Base-by-base conservation (phyloP, 2,113 vertebrate genomes). In the Phrynosoma platyrhinos region DNA sequence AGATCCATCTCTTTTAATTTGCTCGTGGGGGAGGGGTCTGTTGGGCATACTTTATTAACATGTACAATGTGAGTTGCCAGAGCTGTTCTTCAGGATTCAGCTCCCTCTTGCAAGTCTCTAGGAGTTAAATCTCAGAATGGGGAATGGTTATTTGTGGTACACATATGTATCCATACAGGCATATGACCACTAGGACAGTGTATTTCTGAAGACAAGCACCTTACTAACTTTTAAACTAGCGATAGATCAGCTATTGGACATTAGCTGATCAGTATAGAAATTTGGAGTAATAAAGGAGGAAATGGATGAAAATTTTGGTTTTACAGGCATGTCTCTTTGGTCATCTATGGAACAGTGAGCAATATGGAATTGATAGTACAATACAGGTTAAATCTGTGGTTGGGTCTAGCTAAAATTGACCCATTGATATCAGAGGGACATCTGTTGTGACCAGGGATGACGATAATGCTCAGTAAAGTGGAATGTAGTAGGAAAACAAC, bases 341-440 rank as follows among this genome's bases (percentile, higher is more conserved):
- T 72, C 30, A 32, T n/a, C 69, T 32, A 13, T 13, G 10, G n/a
- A 72, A 72, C n/a, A 9, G 5, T 47, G 47, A 32, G 32, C 21
- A 76, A 76, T 23, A 42, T 23, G 92, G 94, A 95, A 92, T 92
- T 88, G 92, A 93, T 95, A 91, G 92, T 91, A 55, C 89, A 92
- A 88, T 79, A 9, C 89, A 90, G 88, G 90, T 92, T 90, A 89
- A 74, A 88, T 79, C 78, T 20, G 13, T 62, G 58, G 13, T 62
- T 62, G 58, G 58, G 18, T 62, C 58, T 62, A 18, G 58, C 58
- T 62, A 4, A 62, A 18, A 4, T 62, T 18, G 58, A 62, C 18
- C 13, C 12, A 62, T 3, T 62, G 58, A 20, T 62, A 14, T 4
- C 58, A 18, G 58, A 62, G 58, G 18, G 13, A 16, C 47, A 47